Evolutionary conservation across 2,797 vertebrate genomes (phyloP).

Genomic region (Neomorphus geoffroyi): DNA sequence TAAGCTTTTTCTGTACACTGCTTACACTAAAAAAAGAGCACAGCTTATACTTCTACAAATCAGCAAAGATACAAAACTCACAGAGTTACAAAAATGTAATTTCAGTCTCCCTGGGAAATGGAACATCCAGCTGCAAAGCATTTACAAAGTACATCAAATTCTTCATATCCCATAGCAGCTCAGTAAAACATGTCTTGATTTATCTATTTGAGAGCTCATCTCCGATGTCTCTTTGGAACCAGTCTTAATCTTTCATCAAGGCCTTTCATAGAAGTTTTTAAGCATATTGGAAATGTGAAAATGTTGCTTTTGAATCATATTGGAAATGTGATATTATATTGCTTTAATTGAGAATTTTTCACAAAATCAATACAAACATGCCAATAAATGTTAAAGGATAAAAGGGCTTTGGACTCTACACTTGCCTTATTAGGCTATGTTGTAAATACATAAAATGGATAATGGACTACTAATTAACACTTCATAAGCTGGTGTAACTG

Average conservation of each 20-base stretch:
- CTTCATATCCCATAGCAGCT: background rate
- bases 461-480: background rate
- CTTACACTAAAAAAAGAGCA: background rate
- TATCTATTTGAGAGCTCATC: constrained; percentile 21
- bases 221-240: background rate
- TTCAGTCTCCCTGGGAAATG: constrained; percentile 23
- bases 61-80: constrained; percentile 33
- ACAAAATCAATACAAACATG: background rate
- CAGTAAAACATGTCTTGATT: constrained; percentile 33
- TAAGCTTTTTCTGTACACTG: background rate
- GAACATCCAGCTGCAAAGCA: constrained; percentile 40
- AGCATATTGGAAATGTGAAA: background rate
- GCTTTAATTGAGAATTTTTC: background rate
- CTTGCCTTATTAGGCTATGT: background rate
- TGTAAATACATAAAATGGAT: background rate
- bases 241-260: constrained; percentile 26
- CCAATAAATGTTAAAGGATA: background rate
- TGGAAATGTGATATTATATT: background rate
- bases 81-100: constrained; percentile 14
- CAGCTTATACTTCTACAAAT: constrained; percentile 24
- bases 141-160: constrained; percentile 28
- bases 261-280: constrained; percentile 1
- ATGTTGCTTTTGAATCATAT: background rate
- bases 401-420: background rate
- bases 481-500: background rate